Evolutionary conservation across 2,797 vertebrate species (phyloP).

Genomic region (Podarcis siculus): DNA sequence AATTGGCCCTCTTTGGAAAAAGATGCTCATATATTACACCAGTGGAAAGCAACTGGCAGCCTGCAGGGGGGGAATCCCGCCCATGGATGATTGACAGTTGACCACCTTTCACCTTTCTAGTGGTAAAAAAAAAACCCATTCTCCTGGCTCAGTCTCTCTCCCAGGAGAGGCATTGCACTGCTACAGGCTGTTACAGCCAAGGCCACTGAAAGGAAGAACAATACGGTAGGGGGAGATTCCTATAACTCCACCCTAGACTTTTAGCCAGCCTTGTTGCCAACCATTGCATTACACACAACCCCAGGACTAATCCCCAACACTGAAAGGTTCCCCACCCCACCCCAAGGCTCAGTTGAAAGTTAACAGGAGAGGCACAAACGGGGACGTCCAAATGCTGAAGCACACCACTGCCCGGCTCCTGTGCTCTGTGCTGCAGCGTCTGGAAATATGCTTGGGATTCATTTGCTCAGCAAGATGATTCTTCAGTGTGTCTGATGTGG

Average conservation of each 20-base stretch:
- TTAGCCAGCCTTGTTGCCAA: background rate
- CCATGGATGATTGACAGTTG: too few species aligned
- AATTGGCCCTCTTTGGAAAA: background rate
- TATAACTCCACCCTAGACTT: background rate
- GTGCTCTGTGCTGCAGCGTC: background rate
- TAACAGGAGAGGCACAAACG: too few species aligned
- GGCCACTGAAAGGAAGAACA: background rate
- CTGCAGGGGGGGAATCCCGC: background rate
- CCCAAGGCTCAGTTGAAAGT: background rate
- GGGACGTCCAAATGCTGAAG: background rate
- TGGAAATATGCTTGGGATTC: accelerated
- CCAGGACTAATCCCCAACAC: background rate
- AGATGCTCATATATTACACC: too few species aligned
- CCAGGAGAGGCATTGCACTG: too few species aligned
- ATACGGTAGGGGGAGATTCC: background rate
- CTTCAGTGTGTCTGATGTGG: slow-evolving; percentile 77
- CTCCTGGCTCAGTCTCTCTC: background rate
- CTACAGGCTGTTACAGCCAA: too few species aligned
- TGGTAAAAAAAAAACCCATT: background rate
- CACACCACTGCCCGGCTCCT: background rate
- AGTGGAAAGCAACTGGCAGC: background rate
- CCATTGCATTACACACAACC: accelerated
- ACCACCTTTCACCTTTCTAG: background rate
- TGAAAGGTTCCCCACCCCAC: too few species aligned
- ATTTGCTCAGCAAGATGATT: slow-evolving; percentile 55